Base-by-base conservation (phyloP, 2,797 vertebrate species). In the Cyclura pinguis region DNA sequence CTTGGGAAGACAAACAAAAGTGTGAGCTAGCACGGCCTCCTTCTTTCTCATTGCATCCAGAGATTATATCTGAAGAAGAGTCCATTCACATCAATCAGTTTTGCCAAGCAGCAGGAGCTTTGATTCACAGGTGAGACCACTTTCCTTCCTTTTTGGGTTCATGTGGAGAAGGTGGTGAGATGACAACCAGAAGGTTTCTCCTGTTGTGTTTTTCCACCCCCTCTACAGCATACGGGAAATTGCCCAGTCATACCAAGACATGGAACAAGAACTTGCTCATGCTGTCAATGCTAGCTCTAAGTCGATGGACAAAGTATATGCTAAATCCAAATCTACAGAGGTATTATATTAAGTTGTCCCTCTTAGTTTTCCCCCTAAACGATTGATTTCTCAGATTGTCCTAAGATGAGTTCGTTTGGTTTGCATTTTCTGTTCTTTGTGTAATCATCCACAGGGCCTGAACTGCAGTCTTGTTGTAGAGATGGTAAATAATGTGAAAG, bases 1-100 rank as follows among this genome's bases (percentile, higher is more conserved):
- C 99, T 8, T 99, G 99, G 99, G 98, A 99, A 93, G 98, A 99
- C 96, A 99, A 99, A 93, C 99, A 99, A 97, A 99, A 98, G 93
- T 98, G 98, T 47, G 99, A 99, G 86, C 97, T 99, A 90, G 97
- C 98, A 0, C 98, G 98, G 8, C 97, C 98, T 0, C 97, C 98
- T 0, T 97, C 97, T 62, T 97, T 98, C 93, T 97, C 97, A 0
- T 97, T 98, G 93, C 97, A 97, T 90, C 98, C 98, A 0, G 99
- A 99, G 97, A 97, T 97, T 0, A 97, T 99, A 91, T 98, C 98
- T 0, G 98, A 98, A 92, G 99, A 99, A 4, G 99, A 99, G 94
- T 98, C 98, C 3, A 96, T 96, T 0, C 98, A 98, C 93, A 97
- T 99, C 96, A 98, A 98, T 52, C 97, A 98, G 86, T 98, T 99